These are phyloP conservation scores for Troides aeacus DNA, from an alignment of 2,888 invertebrate genomes.

Conservation along the genomic window DNA sequence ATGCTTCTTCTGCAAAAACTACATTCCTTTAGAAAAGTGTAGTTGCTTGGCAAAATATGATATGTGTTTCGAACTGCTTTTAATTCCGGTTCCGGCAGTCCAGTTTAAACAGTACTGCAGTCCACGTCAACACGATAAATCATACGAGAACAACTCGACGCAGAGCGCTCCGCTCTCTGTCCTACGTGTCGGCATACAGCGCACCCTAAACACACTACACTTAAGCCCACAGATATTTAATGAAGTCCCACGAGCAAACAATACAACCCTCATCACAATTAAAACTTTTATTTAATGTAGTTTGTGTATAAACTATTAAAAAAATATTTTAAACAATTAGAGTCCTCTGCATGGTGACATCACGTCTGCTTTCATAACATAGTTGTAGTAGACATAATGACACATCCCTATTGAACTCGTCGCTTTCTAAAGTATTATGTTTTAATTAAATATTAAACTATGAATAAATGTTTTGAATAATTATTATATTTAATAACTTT, in stretches of 20 bases:
- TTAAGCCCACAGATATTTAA: slow-evolving; percentile 24
- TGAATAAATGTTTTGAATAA: too few species aligned
- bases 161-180: not conserved
- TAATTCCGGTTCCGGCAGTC: not conserved
- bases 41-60: not conserved
- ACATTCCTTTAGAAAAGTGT: too few species aligned
- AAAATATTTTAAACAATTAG: too few species aligned
- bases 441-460: too few species aligned
- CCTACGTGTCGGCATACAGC: slow-evolving; percentile 42
- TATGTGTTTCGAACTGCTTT: not conserved
- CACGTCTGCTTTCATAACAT: too few species aligned
- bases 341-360: too few species aligned
- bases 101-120: slow-evolving; percentile 34
- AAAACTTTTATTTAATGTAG: not conserved
- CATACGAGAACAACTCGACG: slow-evolving; percentile 43
- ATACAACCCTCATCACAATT: not conserved
- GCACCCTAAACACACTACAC: slow-evolving; percentile 32
- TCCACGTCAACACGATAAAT: slow-evolving; percentile 53
- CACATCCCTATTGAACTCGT: too few species aligned
- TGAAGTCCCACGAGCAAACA: slow-evolving; percentile 9
- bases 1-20: too few species aligned
- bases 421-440: too few species aligned
- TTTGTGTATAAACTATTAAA: too few species aligned
- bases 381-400: too few species aligned
- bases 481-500: too few species aligned